phyloP scores from a whole-genome alignment of 2,113 vertebrate genomes.

The Delphinus delphis region DNA sequence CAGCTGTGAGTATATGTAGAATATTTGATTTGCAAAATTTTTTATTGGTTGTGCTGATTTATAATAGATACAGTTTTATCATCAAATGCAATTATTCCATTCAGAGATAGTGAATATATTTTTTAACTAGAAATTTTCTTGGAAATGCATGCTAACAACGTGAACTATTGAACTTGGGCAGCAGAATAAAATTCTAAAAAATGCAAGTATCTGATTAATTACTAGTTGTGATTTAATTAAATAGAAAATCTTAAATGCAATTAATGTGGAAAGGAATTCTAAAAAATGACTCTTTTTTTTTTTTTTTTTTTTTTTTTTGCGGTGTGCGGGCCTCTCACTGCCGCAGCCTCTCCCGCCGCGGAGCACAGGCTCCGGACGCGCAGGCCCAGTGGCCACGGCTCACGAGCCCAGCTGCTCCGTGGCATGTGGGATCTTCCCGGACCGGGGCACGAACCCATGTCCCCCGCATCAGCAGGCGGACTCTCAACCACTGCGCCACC shows the following conservation, averaged over 20 bases:
- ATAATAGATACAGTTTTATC: neutral
- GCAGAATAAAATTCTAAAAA: neutral
- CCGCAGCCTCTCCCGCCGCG: too few species aligned
- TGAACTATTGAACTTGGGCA: neutral
- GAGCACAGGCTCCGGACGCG: too few species aligned
- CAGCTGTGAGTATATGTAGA: neutral
- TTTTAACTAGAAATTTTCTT: neutral
- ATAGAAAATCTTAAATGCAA: neutral
- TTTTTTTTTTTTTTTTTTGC: too few species aligned
- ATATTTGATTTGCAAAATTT: neutral
- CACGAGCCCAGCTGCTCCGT: too few species aligned
- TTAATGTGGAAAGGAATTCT: neutral
- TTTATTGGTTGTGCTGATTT: neutral
- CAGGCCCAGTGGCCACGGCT: too few species aligned
- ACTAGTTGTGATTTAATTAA: neutral
- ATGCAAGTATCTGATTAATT: too few species aligned
- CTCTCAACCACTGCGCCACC: too few species aligned
- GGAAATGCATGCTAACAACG: neutral
- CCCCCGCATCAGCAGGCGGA: too few species aligned
- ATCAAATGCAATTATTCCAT: neutral
- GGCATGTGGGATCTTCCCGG: too few species aligned
- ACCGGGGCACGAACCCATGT: too few species aligned
- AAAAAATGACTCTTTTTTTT: neutral
- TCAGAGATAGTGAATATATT: neutral
- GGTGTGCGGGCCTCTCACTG: too few species aligned